Percentiles rank a stretch among this genome's conserved stretches.
phyloP scores from a whole-genome alignment of 2,888 invertebrate genomes.

The Apamea sordens region DNA sequence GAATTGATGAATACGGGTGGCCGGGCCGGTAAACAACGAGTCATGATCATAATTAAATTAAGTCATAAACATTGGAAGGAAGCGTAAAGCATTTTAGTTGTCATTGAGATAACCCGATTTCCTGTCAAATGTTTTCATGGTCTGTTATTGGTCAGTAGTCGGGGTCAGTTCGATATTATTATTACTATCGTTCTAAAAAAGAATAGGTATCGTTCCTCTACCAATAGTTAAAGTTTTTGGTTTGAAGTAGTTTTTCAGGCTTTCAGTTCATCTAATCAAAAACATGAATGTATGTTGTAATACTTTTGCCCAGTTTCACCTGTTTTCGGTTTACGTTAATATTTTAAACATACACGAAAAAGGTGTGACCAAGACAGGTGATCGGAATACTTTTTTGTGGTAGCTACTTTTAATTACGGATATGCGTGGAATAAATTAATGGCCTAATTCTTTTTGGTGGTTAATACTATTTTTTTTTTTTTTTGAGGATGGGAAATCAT shows the following conservation, averaged over 20 bases:
- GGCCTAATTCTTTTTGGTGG: background rate
- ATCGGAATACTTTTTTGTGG: background rate
- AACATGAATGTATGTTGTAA: background rate
- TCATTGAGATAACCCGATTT: slow-evolving; percentile 85
- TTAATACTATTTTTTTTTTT: too few relatives aligned
- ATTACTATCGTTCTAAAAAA: slow-evolving; percentile 10
- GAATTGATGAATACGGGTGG: slow-evolving; percentile 50
- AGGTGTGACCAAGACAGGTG: slow-evolving; percentile 21
- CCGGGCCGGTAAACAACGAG: slow-evolving; percentile 53
- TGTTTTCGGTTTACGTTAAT: background rate
- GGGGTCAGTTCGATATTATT: slow-evolving; percentile 21
- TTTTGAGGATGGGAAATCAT: too few relatives aligned
- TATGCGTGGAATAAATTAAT: slow-evolving; percentile 16
- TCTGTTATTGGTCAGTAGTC: slow-evolving; percentile 52
- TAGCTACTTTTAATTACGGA: slow-evolving; percentile 7
- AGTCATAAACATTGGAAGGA: slow-evolving; percentile 76
- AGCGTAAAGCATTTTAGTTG: slow-evolving; percentile 76
- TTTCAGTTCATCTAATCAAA: background rate
- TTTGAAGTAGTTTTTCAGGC: background rate
- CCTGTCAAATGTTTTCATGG: slow-evolving; percentile 78
- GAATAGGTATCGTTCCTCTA: background rate
- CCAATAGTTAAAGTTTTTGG: background rate
- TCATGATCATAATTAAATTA: slow-evolving; percentile 68
- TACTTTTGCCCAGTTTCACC: background rate
- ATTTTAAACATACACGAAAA: background rate